phyloP scores from a whole-genome alignment of 2,888 invertebrate species.

The Ashinkailepas kermadecensis region DNA sequence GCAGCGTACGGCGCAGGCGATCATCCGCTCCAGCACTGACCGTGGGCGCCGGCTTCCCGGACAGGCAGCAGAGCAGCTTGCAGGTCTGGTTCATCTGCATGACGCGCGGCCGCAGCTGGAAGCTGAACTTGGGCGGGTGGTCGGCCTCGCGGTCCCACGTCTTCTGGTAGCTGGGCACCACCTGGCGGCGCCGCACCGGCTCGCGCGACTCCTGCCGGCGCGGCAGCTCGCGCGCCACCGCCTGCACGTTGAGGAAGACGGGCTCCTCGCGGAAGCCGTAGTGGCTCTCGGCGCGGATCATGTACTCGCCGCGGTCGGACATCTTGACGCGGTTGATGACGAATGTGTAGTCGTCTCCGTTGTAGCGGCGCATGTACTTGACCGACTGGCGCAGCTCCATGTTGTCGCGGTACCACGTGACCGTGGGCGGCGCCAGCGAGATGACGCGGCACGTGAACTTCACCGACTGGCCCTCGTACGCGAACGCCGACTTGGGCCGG shows the following conservation, averaged over 20 bases:
- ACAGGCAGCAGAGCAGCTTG: constrained; percentile 93
- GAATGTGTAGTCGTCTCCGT: constrained; percentile 93
- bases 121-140: constrained; percentile 92
- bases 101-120: constrained; percentile 95
- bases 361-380: constrained; percentile 98
- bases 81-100: constrained; percentile 95
- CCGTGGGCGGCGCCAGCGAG: constrained; percentile 84
- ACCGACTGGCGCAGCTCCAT: constrained; percentile 90
- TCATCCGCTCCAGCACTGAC: constrained; percentile 46
- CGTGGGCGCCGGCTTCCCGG: constrained; percentile 88
- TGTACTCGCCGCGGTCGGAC: constrained; percentile 94
- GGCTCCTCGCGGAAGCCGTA: constrained; percentile 93
- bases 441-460: constrained; percentile 96
- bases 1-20: no score
- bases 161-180: constrained; percentile 60
- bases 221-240: constrained; percentile 63
- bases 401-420: constrained; percentile 93
- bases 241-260: constrained; percentile 91
- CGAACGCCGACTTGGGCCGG: constrained; percentile 88
- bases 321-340: constrained; percentile 91
- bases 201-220: constrained; percentile 57
- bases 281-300: constrained; percentile 92
- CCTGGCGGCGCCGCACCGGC: constrained; percentile 67
- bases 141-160: constrained; percentile 83
- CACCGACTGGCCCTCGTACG: constrained; percentile 94